Percentiles rank a stretch among this genome's conserved stretches.
Evolutionary conservation across 2,888 invertebrate species (phyloP).

Genomic region (Theristus sp.): DNA sequence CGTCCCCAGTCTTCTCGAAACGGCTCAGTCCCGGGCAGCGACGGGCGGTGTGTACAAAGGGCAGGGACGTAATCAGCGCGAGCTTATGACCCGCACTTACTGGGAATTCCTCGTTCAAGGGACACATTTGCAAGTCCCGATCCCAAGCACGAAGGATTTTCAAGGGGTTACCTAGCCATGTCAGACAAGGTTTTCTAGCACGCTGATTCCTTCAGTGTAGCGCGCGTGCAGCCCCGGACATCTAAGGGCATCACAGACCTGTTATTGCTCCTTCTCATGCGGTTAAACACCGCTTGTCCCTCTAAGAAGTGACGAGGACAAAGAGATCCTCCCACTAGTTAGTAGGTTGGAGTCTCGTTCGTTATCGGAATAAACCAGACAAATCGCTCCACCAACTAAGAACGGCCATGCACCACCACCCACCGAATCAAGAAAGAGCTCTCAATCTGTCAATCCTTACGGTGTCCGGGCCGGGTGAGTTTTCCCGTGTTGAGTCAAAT

Average conservation of each 20-base stretch:
- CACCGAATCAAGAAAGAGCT: not conserved
- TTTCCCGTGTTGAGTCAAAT: not conserved
- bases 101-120: not conserved
- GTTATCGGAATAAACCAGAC: not conserved
- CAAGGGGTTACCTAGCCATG: slow-evolving; percentile 28
- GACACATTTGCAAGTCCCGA: slow-evolving; percentile 13
- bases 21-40: not conserved
- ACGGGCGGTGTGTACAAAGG: not conserved
- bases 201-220: slow-evolving; percentile 32
- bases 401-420: not conserved
- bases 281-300: not conserved
- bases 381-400: not conserved
- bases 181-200: slow-evolving; percentile 32
- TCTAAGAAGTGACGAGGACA: slow-evolving; percentile 34
- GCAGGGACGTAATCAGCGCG: not conserved
- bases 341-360: not conserved
- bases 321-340: slow-evolving; percentile 26
- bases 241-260: not conserved
- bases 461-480: not conserved
- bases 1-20: not conserved
- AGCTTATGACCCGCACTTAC: not conserved
- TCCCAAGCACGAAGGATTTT: slow-evolving; percentile 50
- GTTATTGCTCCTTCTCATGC: not conserved
- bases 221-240: not conserved
- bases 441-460: not conserved